Evolutionary conservation across 2,888 invertebrate species (phyloP).

Genomic region (Pollenia angustigena): DNA sequence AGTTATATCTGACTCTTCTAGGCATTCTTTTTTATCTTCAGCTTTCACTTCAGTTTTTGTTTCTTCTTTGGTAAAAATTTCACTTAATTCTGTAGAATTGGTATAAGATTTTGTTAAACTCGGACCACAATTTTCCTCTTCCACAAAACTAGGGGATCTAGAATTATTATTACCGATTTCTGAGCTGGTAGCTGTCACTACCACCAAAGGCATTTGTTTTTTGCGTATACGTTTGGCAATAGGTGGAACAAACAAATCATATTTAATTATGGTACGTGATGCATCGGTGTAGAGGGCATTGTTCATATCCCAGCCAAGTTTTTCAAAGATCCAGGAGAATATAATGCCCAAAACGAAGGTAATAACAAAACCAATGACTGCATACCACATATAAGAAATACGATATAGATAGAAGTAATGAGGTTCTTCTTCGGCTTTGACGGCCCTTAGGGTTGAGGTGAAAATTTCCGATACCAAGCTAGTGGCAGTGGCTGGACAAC

Average conservation of each 20-base stretch:
- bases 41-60: background rate
- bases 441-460: background rate
- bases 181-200: constrained; percentile 80
- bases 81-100: constrained; percentile 62
- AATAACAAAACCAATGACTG: constrained; percentile 85
- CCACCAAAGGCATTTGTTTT: constrained; percentile 80
- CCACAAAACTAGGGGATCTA: constrained; percentile 70
- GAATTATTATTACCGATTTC: constrained; percentile 74
- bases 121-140: constrained; percentile 53
- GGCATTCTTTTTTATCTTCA: constrained; percentile 13
- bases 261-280: constrained; percentile 84
- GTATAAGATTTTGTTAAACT: constrained; percentile 51
- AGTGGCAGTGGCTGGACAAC: constrained; percentile 84
- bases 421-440: constrained; percentile 46
- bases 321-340: constrained; percentile 84
- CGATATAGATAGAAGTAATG: constrained; percentile 82
- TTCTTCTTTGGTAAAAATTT: constrained; percentile 8
- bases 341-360: constrained; percentile 85
- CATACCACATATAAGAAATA: constrained; percentile 90
- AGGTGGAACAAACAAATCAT: constrained; percentile 86
- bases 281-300: constrained; percentile 79
- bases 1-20: constrained; percentile 8
- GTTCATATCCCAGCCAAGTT: constrained; percentile 81
- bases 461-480: constrained; percentile 75
- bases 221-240: constrained; percentile 84